Base-by-base conservation (phyloP, 1,140 invertebrate species). In the Mamestra configurata region DNA sequence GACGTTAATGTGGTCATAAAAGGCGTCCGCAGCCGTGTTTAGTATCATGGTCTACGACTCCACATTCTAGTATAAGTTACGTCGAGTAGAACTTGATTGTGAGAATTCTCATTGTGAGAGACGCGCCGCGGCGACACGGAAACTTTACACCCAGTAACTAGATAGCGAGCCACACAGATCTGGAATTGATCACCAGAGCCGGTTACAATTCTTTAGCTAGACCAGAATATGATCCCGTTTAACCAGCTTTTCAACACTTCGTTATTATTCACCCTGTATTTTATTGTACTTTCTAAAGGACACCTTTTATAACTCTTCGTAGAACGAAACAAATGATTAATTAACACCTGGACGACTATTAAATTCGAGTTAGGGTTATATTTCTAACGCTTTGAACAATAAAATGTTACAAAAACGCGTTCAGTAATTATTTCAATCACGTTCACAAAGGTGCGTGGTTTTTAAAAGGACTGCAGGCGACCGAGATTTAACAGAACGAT, bases 111-210 rank as follows among this genome's bases (percentile, higher is more conserved):
- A 91, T 93, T 93, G 90, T 92, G 86, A 27, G 77, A 66, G 61
- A 77, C 79, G 83, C 84, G 83, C 61, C 84, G 61, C 79, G 75
- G 31, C 59, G 88, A 80, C 86, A 82, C 82, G 83, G 92, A 87
- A 92, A 93, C 88, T 71, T 80, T 81, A 93, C 86, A 92, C 89
- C 83, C 24, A 76, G 90, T 86, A 93, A 93, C 89, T 79, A 83
- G 87, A 92, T 84, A 89, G 82, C 76, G 15, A 46, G 61, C 57
- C 72, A 83, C 76, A 77, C 75, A 84, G 86, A 88, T 88, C 85
- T 82, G 87, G 87, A 88, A 86, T 87, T 85, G 87, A 92, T 90
- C 82, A 76, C 80, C 81, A 61, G 87, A 76, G 71, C 59, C 77
- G 27, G 75, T 81, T 81, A 57, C 43, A 53, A 35, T 68, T 53